Evolutionary conservation across 2,888 invertebrate genomes (phyloP), one percentile per base, ranked within the genome.

Genomic region (Catocala sponsa): DNA sequence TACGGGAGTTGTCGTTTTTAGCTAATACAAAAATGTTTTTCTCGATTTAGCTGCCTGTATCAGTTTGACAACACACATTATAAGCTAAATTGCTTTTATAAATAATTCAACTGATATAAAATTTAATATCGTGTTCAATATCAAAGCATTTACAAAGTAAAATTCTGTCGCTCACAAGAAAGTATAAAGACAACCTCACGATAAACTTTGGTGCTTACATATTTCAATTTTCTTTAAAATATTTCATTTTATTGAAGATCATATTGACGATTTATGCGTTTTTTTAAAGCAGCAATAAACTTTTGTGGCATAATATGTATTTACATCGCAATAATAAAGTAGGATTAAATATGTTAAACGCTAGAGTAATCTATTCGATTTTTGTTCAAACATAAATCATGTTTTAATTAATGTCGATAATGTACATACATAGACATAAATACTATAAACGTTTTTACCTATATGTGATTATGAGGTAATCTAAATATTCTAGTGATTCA

Each of bases 271-370:
- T 33, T 50, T 13, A 35, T 50, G 12, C 12, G 33, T 12, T 50
- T 49, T n/a, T 49, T 50, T 48, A 33, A 44, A 33, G 44, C 12
- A 25, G 44, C 25, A 35, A 57, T 51, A 51, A 44, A 57, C 33
- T 57, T 42, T 49, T 4, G 47, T 55, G 12, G 25, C 32, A 6
- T 66, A 58, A 68, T 65, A 77, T 73, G 68, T 64, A 55, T 75
- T 38, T 38, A 38, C 1, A 38, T 38, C 9, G 7, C 35, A 38
- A 38, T 38, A 0, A 9, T 38, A 38, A 38, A 7, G 35, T 38
- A 25, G 25, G 25, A 25, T 25, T 4, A 25, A 25, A 25, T 25
- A 25, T 25, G 4, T 25, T 2, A 25, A 25, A 4, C 25, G 25
- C 25, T 25, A 25, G 25, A 25, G 25, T 25, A 25, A 25, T 25